Percentiles rank a stretch among this genome's conserved stretches.
phyloP scores from a whole-genome alignment of 2,888 invertebrate genomes.

The Mythimna pallens region DNA sequence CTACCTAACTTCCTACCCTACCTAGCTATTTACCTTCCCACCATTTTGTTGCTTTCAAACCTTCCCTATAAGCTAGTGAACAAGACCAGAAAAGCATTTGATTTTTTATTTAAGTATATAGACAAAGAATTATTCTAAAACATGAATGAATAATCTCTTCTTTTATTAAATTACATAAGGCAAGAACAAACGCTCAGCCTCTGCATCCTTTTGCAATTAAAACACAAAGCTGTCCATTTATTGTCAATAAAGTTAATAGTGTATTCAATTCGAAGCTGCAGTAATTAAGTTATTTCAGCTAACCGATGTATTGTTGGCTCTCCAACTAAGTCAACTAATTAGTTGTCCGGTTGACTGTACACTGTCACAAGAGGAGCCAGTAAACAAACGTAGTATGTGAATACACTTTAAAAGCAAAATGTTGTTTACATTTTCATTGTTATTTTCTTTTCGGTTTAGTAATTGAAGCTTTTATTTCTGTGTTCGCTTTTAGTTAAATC shows the following conservation, averaged over 20 bases:
- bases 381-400: conserved; percentile 10
- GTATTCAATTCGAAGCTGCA: not conserved
- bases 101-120: no score
- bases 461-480: not conserved
- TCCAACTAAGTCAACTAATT: conserved; percentile 22
- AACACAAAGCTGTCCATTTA: not conserved
- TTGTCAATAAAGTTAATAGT: not conserved
- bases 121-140: no score
- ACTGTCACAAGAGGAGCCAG: conserved; percentile 4
- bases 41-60: no score
- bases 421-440: conserved; percentile 9
- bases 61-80: no score
- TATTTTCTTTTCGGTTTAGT: not conserved
- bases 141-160: no score
- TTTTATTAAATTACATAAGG: no score
- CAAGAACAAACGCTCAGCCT: no score
- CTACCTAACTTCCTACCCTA: no score
- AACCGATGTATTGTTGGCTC: conserved; percentile 6
- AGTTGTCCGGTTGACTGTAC: not conserved
- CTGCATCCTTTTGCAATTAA: not conserved
- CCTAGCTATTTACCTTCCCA: no score
- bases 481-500: not conserved
- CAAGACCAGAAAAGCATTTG: no score
- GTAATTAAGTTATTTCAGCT: not conserved
- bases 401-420: conserved; percentile 29